Conservation (phyloP, 2,888 invertebrate species). For the Ditula angustiorana region DNA sequence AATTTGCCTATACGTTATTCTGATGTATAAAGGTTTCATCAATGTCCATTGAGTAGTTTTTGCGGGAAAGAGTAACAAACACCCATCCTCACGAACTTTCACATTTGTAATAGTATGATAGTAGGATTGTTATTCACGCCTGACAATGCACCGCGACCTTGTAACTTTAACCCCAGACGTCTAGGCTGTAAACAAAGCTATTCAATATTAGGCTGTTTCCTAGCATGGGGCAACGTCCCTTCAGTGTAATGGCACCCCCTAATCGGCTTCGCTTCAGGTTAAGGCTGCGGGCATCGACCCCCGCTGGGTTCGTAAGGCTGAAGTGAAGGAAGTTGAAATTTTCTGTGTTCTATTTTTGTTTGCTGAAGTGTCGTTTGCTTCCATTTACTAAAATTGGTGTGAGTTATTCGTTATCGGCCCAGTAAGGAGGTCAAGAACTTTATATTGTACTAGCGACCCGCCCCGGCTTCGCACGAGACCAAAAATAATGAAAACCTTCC, state of each 20-base stretch:
- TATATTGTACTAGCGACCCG: too few relatives aligned
- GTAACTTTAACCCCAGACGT: slow-evolving; percentile 1
- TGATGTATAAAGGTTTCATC: too few relatives aligned
- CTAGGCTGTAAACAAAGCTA: not conserved
- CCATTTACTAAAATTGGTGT: too few relatives aligned
- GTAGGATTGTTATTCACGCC: not conserved
- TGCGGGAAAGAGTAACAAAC: too few relatives aligned
- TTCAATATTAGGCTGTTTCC: not conserved
- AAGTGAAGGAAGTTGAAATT: not conserved
- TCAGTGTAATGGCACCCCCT: slow-evolving; percentile 15
- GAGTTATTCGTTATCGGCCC: too few relatives aligned
- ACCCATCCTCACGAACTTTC: too few relatives aligned
- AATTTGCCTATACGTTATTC: too few relatives aligned
- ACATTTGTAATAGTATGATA: not conserved
- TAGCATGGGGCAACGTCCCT: slow-evolving; percentile 10
- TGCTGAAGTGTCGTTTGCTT: not conserved
- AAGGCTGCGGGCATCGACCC: slow-evolving; percentile 11
- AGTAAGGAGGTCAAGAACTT: too few relatives aligned
- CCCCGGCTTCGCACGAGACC: too few relatives aligned
- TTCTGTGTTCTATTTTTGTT: not conserved
- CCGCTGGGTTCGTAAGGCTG: not conserved
- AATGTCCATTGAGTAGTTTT: too few relatives aligned
- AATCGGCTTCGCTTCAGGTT: slow-evolving; percentile 27
- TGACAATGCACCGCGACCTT: not conserved
- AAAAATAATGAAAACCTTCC: too few relatives aligned